Conservation (phyloP, 1,140 invertebrate species). For the Ceratina australensis region DNA sequence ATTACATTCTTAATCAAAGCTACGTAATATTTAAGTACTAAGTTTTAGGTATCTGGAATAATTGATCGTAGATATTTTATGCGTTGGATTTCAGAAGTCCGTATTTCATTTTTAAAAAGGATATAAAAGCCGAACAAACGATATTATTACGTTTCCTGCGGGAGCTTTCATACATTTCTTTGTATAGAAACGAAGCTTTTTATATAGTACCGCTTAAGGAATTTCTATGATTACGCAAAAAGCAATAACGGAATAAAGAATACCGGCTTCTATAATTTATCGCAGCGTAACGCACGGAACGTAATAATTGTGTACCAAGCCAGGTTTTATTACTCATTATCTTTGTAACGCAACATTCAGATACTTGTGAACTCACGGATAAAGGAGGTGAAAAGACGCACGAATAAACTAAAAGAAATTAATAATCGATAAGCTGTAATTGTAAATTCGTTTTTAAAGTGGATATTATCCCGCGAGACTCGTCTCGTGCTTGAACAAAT, state of each 20-base stretch:
- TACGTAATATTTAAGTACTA: slow-evolving; percentile 41
- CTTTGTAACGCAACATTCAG: slow-evolving; percentile 32
- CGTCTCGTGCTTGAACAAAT: slow-evolving; percentile 39
- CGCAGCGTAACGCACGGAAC: slow-evolving; percentile 29
- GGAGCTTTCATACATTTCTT: background rate
- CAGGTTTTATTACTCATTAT: slow-evolving; percentile 34
- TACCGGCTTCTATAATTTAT: background rate
- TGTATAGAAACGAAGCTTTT: background rate
- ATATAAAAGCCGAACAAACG: background rate
- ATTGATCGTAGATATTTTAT: slow-evolving; percentile 36
- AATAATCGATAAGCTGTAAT: slow-evolving; percentile 36
- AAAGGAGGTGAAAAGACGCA: slow-evolving; percentile 27
- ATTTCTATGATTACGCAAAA: background rate
- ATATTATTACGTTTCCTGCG: slow-evolving; percentile 49
- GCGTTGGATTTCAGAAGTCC: slow-evolving; percentile 10
- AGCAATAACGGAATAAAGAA: background rate
- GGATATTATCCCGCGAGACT: slow-evolving; percentile 28
- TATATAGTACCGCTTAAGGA: background rate
- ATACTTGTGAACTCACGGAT: slow-evolving; percentile 28
- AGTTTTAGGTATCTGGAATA: slow-evolving; percentile 44
- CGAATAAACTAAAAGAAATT: slow-evolving; percentile 33
- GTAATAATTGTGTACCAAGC: slow-evolving; percentile 25
- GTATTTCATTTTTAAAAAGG: slow-evolving; percentile 3
- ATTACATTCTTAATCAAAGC: slow-evolving; percentile 27
- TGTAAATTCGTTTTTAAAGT: slow-evolving; percentile 12